Base-by-base conservation (phyloP, 2,888 invertebrate genomes). In the Epistrophe grossulariae region DNA sequence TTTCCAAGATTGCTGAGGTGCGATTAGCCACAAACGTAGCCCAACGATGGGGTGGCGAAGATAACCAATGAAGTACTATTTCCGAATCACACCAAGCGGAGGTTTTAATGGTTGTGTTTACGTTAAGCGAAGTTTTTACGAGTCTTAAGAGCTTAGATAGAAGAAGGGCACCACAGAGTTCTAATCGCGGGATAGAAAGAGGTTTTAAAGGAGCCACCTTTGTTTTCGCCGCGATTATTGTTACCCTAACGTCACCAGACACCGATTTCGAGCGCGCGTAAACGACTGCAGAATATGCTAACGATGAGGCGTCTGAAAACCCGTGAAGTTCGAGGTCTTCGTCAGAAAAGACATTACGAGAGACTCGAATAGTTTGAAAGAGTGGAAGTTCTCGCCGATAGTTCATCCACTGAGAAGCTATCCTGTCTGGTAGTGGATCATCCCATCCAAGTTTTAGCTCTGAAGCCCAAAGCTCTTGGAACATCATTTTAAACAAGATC, bases 11-110 rank as follows among this genome's bases (percentile, higher is more conserved):
- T 10, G 79, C 78, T 10, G 87, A 76, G 13, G 80, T 88, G 0
- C 87, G 59, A 19, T 89, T 87, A 19, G 79, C 79, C 0, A 88
- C 83, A 43, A 81, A 88, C 0, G 81, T 82, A 17, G 71, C 70
- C 88, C 88, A 89, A 13, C 74, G 84, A 19, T 84, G 55, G 0
- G 85, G 88, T 5, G 88, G 88, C 28, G 80, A 55, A 2, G 82
- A 79, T 1, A 91, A 64, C 90, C 91, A 91, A 43, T 88, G 82
- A 0, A 91, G 71, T 2, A 89, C 89, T 13, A 91, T 89, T 31
- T 89, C 89, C 0, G 90, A 91, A 73, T 91, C 91, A 4, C 89
- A 89, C 88, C 81, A 88, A 17, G 85, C 88, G 11, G 35, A 62
- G 13, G 68, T 74, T 19, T 40, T 68, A 10, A 48, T 64, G 13